A percentile compares a stretch with the other conserved stretches of the same genome.
Conservation (phyloP, 2,888 invertebrate species). For the Tenthredo livida region DNA sequence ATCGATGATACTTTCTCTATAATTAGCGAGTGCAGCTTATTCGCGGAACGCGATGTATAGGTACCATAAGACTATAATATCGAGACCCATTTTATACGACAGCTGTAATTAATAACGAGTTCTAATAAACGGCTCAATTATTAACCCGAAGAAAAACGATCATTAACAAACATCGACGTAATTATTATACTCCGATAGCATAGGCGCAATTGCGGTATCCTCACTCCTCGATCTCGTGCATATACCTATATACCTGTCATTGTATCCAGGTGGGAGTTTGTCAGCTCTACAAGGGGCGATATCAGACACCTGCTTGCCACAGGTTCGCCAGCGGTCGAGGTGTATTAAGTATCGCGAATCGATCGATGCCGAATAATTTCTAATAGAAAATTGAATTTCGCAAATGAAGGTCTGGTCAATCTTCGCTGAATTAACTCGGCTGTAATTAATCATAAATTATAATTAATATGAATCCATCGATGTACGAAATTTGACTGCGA, state of each 20-base stretch:
- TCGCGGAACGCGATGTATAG: background rate
- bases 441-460: background rate
- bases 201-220: background rate
- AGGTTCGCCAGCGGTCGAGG: background rate
- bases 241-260: constrained; percentile 8
- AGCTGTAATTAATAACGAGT: background rate
- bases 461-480: background rate
- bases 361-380: background rate
- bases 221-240: background rate
- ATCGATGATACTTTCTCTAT: constrained; percentile 34
- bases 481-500: background rate
- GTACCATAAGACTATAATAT: too few species aligned
- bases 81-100: background rate
- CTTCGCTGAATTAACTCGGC: background rate
- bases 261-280: constrained; percentile 45
- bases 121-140: background rate
- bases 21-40: constrained; percentile 1
- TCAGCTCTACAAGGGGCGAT: constrained; percentile 16
- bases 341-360: constrained; percentile 20
- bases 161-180: background rate
- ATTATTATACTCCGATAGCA: background rate
- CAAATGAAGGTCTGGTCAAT: background rate
- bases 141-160: background rate
- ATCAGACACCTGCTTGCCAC: constrained; percentile 35
- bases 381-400: background rate